phyloP scores from a whole-genome alignment of 1,140 invertebrate species.

The Pseudomyrmex concolor region DNA sequence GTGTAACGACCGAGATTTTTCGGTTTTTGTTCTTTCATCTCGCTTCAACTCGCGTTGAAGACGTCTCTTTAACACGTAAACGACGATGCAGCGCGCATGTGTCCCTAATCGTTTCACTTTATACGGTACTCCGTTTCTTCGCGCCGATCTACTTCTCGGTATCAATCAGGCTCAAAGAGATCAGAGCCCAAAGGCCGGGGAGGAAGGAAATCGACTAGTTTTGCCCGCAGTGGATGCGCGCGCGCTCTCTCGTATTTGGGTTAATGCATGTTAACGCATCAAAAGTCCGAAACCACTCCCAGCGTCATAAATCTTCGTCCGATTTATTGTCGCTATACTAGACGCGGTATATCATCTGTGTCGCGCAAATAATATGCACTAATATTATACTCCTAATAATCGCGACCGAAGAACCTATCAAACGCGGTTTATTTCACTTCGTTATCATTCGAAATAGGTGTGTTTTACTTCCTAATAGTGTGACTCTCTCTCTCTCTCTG shows the following conservation, averaged over 20 bases:
- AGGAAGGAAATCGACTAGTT: conserved; percentile 31
- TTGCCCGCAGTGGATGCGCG: conserved; percentile 55
- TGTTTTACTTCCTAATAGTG: too few species aligned
- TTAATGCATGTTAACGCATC: conserved; percentile 72
- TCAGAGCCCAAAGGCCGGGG: conserved; percentile 30
- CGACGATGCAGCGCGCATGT: conserved; percentile 13
- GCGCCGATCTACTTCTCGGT: conserved; percentile 25
- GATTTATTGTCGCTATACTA: conserved; percentile 53
- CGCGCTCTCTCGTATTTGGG: conserved; percentile 59
- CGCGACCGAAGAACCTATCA: too few species aligned
- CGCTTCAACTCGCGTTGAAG: too few species aligned
- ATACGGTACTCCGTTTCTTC: conserved; percentile 43
- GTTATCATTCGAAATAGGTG: too few species aligned
- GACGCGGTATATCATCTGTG: conserved; percentile 35
- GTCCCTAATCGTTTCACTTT: conserved; percentile 69
- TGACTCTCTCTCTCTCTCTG: too few species aligned
- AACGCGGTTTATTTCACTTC: too few species aligned
- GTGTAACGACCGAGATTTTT: conserved; percentile 27
- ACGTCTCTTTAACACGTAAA: too few species aligned
- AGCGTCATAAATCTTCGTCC: conserved; percentile 44
- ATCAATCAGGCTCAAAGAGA: conserved; percentile 62
- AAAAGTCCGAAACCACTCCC: conserved; percentile 63
- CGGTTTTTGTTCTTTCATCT: conserved; percentile 32
- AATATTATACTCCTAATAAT: too few species aligned
- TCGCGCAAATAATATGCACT: not conserved